These are phyloP conservation scores for Eurytoma californica DNA, from an alignment of 2,888 invertebrate genomes.

Conservation along the genomic window DNA sequence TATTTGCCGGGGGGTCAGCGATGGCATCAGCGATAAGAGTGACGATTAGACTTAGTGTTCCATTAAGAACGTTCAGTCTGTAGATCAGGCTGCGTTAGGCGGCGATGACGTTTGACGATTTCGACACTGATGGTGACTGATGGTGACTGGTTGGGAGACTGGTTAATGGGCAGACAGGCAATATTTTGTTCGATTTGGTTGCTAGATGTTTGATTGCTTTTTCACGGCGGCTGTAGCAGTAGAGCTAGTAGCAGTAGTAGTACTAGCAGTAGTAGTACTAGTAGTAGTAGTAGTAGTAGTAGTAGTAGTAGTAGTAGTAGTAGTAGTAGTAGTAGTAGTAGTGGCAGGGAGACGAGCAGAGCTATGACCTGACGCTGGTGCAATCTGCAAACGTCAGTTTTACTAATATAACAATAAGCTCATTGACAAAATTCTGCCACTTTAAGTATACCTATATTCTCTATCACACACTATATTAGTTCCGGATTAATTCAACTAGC, in stretches of 20 bases:
- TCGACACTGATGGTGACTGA: conserved; percentile 73
- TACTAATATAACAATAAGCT: conserved; percentile 71
- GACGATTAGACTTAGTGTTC: conserved; percentile 65
- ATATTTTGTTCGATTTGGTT: conserved; percentile 69
- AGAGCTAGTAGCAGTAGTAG: conserved; percentile 67
- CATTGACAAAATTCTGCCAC: conserved; percentile 56
- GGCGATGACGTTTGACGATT: conserved; percentile 74
- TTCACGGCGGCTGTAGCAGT: conserved; percentile 74
- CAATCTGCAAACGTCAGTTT: conserved; percentile 75
- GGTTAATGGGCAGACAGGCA: conserved; percentile 74
- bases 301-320: conserved; percentile 64
- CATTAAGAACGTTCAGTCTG: conserved; percentile 59
- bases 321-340: conserved; percentile 65
- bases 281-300: conserved; percentile 59
- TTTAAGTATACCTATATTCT: conserved; percentile 30
- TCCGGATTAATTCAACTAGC: neutral
- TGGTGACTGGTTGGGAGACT: conserved; percentile 71
- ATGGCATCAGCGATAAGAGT: conserved; percentile 65
- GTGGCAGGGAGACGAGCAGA: conserved; percentile 74
- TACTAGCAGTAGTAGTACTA: conserved; percentile 64
- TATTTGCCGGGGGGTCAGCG: conserved; percentile 54
- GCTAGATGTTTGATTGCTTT: conserved; percentile 66
- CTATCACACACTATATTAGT: neutral
- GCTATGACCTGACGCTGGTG: conserved; percentile 74
- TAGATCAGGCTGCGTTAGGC: conserved; percentile 66